A percentile compares a stretch with the other conserved stretches of the same genome.
Evolutionary conservation across 2,113 vertebrate genomes (phyloP).

Genomic region (Xiphophorus couchianus): DNA sequence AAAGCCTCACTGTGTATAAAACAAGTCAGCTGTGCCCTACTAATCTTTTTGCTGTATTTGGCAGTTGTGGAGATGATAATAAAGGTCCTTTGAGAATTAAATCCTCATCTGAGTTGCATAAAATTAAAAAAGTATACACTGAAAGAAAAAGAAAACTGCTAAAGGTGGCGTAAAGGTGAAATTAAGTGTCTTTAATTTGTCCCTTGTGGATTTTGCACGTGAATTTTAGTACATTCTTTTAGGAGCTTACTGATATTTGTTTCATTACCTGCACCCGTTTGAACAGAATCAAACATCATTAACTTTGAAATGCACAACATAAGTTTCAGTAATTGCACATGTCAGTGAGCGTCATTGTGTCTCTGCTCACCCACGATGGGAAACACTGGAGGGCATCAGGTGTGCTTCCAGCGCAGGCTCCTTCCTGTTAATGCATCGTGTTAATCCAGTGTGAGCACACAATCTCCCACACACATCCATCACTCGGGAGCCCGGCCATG

Average conservation of each 20-base stretch:
- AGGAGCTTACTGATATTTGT: too few relatives aligned
- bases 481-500: constrained; percentile 19
- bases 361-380: constrained; percentile 41
- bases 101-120: neutral
- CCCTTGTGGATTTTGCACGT: neutral
- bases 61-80: too few relatives aligned
- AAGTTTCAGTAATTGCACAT: constrained; percentile 31
- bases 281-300: neutral
- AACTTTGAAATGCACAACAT: neutral
- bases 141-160: neutral
- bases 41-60: neutral
- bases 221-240: neutral
- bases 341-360: constrained; percentile 40
- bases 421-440: constrained; percentile 9
- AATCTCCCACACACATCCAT: constrained; percentile 20
- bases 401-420: constrained; percentile 29
- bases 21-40: neutral
- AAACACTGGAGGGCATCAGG: constrained; percentile 59
- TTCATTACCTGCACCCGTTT: constrained; percentile 1
- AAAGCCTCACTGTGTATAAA: neutral
- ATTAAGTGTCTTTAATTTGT: too few relatives aligned
- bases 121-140: neutral
- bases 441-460: constrained; percentile 45
- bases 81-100: neutral
- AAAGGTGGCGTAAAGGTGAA: neutral